A percentile compares a stretch with the other conserved stretches of the same genome.
Conservation (phyloP, 2,888 invertebrate genomes). For the Ophion costatus region DNA sequence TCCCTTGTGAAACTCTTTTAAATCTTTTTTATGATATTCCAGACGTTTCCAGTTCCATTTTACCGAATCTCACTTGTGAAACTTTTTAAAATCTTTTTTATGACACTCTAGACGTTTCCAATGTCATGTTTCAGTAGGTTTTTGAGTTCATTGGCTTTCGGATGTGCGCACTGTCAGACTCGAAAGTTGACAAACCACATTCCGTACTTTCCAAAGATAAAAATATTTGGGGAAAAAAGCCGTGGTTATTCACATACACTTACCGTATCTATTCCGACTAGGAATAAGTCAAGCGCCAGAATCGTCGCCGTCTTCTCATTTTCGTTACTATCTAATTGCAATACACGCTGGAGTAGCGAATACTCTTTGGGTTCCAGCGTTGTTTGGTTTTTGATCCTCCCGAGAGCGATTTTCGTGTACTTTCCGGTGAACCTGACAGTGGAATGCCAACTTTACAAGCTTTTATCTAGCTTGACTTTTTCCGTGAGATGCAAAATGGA, state of each 20-base stretch:
- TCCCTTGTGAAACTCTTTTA: too few species aligned
- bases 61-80: too few species aligned
- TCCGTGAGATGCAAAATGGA: too few species aligned
- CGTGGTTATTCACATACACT: conserved; percentile 65
- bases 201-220: not conserved
- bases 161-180: not conserved
- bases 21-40: too few species aligned
- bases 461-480: too few species aligned
- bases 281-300: conserved; percentile 90
- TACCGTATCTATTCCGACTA: conserved; percentile 93
- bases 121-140: too few species aligned
- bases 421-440: conserved; percentile 86
- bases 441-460: not conserved
- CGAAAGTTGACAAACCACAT: too few species aligned
- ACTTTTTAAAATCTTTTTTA: too few species aligned
- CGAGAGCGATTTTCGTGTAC: conserved; percentile 86
- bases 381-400: conserved; percentile 77
- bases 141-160: not conserved
- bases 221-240: not conserved
- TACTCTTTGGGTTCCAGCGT: conserved; percentile 83
- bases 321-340: conserved; percentile 86
- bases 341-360: conserved; percentile 88
- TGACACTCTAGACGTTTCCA: too few species aligned
- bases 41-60: too few species aligned
- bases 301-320: conserved; percentile 88